Conservation (phyloP, 2,888 invertebrate species). For the Phengaris alcon region DNA sequence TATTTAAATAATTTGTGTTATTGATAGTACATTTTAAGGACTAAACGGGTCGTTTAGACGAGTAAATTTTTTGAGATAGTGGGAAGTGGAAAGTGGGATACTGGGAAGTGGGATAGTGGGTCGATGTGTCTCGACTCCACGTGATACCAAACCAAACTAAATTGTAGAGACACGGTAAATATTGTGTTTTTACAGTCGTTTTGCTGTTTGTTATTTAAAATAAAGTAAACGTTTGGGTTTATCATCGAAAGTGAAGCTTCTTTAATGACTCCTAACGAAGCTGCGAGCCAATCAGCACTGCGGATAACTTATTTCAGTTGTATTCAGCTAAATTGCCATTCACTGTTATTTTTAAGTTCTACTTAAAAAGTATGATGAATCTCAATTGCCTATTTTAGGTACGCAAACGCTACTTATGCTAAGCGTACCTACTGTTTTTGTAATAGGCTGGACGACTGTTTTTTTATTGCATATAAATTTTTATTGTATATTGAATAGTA, state of each 20-base stretch:
- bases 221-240: not conserved
- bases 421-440: too few relatives aligned
- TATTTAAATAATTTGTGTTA: too few relatives aligned
- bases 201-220: not conserved
- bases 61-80: too few relatives aligned
- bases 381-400: not conserved
- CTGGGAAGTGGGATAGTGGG: too few relatives aligned
- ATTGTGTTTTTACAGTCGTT: not conserved
- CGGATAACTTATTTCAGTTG: not conserved
- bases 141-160: not conserved
- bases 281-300: conserved; percentile 10
- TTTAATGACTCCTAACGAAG: not conserved
- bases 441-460: too few relatives aligned
- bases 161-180: not conserved
- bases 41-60: too few relatives aligned
- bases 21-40: too few relatives aligned
- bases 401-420: not conserved
- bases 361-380: not conserved
- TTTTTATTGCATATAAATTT: too few relatives aligned
- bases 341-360: not conserved
- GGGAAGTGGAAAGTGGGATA: too few relatives aligned
- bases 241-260: not conserved
- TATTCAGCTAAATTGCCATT: not conserved
- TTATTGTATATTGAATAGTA: too few relatives aligned
- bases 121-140: too few relatives aligned